A percentile compares a stretch with the other conserved stretches of the same genome.
Evolutionary conservation across 2,113 vertebrate species (phyloP).

Genomic region (Neodontobutis hainanensis): DNA sequence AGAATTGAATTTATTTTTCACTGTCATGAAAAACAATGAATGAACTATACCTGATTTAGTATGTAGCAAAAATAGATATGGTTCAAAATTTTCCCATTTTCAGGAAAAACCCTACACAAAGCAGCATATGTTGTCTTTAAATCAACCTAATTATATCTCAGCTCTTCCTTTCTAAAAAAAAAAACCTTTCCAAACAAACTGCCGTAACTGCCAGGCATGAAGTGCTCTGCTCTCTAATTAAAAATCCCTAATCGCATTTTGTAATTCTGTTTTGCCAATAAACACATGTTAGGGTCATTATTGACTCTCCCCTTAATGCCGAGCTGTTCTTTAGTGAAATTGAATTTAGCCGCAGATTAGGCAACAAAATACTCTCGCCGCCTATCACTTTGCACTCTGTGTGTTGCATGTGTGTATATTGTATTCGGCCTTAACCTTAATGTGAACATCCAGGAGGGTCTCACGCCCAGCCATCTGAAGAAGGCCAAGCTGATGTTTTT

Average conservation of each 20-base stretch:
- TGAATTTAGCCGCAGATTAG: slow-evolving; percentile 69
- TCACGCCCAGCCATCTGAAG: slow-evolving; percentile 93
- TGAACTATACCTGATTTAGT: background rate
- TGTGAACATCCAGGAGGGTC: slow-evolving; percentile 87
- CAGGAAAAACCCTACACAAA: slow-evolving; percentile 2
- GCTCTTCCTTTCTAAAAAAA: slow-evolving; percentile 35
- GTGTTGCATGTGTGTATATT: slow-evolving; percentile 21
- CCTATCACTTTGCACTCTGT: slow-evolving; percentile 68
- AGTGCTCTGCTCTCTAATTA: slow-evolving; percentile 78
- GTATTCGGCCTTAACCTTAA: slow-evolving; percentile 83
- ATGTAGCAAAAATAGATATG: background rate
- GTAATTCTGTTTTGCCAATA: slow-evolving; percentile 79
- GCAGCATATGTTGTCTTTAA: slow-evolving; percentile 55
- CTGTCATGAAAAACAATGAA: slow-evolving; percentile 13
- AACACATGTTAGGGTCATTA: slow-evolving; percentile 79
- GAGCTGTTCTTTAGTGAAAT: slow-evolving; percentile 75
- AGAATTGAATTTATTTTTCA: slow-evolving; percentile 35
- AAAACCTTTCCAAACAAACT: slow-evolving; percentile 69
- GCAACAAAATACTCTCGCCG: slow-evolving; percentile 71
- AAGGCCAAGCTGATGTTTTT: slow-evolving; percentile 99
- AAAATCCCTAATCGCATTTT: slow-evolving; percentile 82
- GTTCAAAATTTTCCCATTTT: background rate
- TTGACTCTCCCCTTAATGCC: slow-evolving; percentile 76
- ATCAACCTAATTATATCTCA: slow-evolving; percentile 50
- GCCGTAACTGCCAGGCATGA: slow-evolving; percentile 70